A percentile compares a stretch with the other conserved stretches of the same genome.
phyloP scores from a whole-genome alignment of 2,888 invertebrate genomes.

The Harmothoe impar region DNA sequence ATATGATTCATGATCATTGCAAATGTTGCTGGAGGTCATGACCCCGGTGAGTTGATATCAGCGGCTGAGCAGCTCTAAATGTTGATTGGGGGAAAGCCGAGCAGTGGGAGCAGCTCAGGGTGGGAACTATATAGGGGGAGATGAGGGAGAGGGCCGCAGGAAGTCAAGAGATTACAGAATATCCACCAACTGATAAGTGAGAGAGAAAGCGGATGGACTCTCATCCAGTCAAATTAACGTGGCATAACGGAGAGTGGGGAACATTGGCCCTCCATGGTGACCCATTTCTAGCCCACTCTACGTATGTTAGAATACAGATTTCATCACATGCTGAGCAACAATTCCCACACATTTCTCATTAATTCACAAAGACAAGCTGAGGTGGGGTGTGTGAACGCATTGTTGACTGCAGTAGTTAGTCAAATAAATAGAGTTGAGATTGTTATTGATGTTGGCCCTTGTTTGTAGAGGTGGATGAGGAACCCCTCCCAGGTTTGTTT shows the following conservation, averaged over 20 bases:
- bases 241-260: too few species aligned
- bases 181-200: background rate
- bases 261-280: too few species aligned
- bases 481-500: slow-evolving; percentile 17
- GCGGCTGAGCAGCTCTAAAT: background rate
- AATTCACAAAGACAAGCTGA: too few species aligned
- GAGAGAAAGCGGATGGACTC: background rate
- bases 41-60: slow-evolving; percentile 31
- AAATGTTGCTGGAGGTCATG: slow-evolving; percentile 41
- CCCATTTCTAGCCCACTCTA: too few species aligned
- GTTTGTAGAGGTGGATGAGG: background rate
- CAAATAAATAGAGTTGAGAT: slow-evolving; percentile 32
- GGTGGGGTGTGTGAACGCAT: too few species aligned
- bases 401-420: background rate
- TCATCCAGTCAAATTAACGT: background rate
- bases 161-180: background rate
- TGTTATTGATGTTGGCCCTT: slow-evolving; percentile 1
- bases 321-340: too few species aligned
- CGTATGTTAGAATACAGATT: too few species aligned
- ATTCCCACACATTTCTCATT: too few species aligned
- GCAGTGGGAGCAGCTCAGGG: background rate
- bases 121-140: background rate
- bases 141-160: background rate
- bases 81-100: background rate
- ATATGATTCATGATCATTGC: slow-evolving; percentile 58